phyloP scores from a whole-genome alignment of 2,888 invertebrate genomes.

The Temnothorax rugatulus region DNA sequence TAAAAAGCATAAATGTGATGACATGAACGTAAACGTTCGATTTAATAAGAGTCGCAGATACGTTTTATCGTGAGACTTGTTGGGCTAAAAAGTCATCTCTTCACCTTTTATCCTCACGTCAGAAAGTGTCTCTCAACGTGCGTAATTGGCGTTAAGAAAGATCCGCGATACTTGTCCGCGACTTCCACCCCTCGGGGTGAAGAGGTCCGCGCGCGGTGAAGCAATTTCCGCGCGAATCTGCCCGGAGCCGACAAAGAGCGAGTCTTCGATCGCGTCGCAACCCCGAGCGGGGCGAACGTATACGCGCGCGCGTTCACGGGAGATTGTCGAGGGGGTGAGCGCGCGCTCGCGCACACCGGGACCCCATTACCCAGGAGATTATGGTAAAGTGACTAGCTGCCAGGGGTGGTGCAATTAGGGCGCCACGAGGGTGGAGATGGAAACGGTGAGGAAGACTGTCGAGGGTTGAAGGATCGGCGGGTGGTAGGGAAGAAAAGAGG shows the following conservation, averaged over 20 bases:
- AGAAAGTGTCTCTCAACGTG: constrained; percentile 12
- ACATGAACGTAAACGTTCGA: neutral
- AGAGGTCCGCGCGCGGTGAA: constrained; percentile 14
- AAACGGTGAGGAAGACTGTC: constrained; percentile 75
- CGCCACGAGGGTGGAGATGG: constrained; percentile 58
- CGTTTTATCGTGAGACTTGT: neutral
- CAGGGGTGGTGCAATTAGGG: constrained; percentile 75
- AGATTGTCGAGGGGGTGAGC: constrained; percentile 40
- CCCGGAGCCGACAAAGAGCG: constrained; percentile 57
- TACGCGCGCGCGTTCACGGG: neutral
- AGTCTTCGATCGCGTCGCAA: constrained; percentile 52
- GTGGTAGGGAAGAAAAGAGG: constrained; percentile 73
- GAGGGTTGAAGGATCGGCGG: constrained; percentile 71
- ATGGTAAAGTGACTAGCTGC: constrained; percentile 80
- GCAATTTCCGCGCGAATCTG: constrained; percentile 63
- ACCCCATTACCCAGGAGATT: constrained; percentile 81
- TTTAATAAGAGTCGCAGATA: neutral
- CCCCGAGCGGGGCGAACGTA: neutral
- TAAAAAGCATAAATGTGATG: neutral
- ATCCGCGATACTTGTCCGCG: constrained; percentile 18
- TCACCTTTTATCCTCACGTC: neutral
- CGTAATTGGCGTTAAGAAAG: constrained; percentile 42
- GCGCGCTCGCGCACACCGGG: constrained; percentile 62
- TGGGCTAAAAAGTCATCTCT: constrained; percentile 1
- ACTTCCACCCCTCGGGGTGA: constrained; percentile 29